Evolutionary conservation across 64 coral and sea anemone genomes (phyloP).

Genomic region (Hydrozoanthus tunicans): DNA sequence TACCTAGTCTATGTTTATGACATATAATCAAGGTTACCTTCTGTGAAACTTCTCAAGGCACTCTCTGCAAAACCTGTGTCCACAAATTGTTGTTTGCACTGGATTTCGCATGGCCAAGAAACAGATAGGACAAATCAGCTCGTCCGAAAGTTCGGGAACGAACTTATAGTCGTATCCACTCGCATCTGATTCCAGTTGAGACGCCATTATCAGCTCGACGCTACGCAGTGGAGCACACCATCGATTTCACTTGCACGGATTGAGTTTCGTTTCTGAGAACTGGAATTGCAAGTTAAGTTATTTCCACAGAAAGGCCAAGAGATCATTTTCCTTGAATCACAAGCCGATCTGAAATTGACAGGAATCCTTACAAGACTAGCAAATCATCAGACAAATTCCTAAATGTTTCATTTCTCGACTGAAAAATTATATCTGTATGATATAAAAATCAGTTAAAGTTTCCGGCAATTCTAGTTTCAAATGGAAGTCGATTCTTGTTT

Average conservation of each 20-base stretch:
- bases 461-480: too few relatives aligned
- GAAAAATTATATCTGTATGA: too few relatives aligned
- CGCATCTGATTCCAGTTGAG: neutral
- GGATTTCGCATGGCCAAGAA: slow-evolving; percentile 15
- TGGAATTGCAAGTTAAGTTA: neutral
- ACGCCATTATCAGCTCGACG: neutral
- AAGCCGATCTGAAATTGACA: too few relatives aligned
- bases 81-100: slow-evolving; percentile 30
- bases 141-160: neutral
- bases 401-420: too few relatives aligned
- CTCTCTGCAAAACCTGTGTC: slow-evolving; percentile 35
- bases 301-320: too few relatives aligned
- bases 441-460: too few relatives aligned
- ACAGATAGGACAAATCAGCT: slow-evolving; percentile 30
- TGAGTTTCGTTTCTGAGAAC: neutral
- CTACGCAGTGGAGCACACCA: neutral
- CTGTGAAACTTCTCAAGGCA: slow-evolving; percentile 14
- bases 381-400: too few relatives aligned
- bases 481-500: too few relatives aligned
- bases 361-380: too few relatives aligned
- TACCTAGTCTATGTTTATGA: too few relatives aligned
- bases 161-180: slow-evolving; percentile 27
- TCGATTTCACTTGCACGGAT: neutral
- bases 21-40: neutral
- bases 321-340: too few relatives aligned